Evolutionary conservation across 2,797 vertebrate genomes (phyloP).

Genomic region (Lophotriccus pileatus): DNA sequence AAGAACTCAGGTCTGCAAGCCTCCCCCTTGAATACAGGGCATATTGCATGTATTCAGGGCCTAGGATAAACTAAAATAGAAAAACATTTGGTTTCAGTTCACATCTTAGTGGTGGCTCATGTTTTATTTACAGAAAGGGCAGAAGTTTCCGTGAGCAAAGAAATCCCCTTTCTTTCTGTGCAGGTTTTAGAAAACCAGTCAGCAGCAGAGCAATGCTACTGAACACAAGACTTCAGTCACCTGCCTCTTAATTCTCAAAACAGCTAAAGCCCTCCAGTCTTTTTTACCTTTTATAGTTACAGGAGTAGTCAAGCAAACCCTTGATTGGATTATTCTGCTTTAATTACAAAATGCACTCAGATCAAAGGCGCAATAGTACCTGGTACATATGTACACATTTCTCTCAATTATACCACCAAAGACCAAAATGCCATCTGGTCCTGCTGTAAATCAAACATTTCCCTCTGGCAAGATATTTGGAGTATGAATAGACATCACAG

Average conservation of each 20-base stretch:
- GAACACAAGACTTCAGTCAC: not conserved
- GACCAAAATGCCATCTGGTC: not conserved
- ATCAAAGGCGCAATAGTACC: not conserved
- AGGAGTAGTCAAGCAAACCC: constrained; percentile 24
- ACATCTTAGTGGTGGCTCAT: not conserved
- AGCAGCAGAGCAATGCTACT: not conserved
- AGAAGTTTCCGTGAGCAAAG: not conserved
- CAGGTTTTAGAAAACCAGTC: not conserved
- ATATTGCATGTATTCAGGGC: not conserved
- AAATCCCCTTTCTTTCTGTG: not conserved
- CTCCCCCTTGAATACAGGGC: not conserved
- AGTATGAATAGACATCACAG: not conserved
- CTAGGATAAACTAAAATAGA: not conserved
- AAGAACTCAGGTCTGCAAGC: not conserved
- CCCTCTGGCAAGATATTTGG: not conserved
- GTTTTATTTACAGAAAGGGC: constrained; percentile 21
- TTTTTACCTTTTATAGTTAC: constrained; percentile 30
- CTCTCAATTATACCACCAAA: not conserved
- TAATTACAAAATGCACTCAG: constrained; percentile 43
- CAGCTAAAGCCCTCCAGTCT: not conserved
- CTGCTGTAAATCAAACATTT: not conserved
- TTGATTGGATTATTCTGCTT: constrained; percentile 41
- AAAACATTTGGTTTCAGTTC: constrained; percentile 32
- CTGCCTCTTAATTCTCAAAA: not conserved
- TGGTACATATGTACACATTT: not conserved